Percentiles rank a stretch among this genome's conserved stretches.
Conservation (phyloP, 1,140 invertebrate species). For the Danaus plexippus region DNA sequence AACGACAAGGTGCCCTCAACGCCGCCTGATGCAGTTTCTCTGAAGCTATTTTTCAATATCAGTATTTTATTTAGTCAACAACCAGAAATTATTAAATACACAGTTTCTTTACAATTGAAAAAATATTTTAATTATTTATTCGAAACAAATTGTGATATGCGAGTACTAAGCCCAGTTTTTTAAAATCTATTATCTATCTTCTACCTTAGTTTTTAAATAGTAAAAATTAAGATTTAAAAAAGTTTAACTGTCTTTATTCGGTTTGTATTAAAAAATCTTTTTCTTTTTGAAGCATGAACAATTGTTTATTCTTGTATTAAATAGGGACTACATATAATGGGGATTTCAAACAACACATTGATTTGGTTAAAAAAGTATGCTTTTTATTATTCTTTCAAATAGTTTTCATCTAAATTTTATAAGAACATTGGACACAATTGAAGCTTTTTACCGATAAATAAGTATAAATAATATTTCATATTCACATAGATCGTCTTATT, state of each 20-base stretch:
- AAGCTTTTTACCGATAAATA: conserved; percentile 73
- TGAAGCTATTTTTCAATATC: too few species aligned
- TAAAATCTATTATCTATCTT: not conserved
- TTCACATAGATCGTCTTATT: conserved; percentile 70
- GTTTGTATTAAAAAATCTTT: conserved; percentile 1
- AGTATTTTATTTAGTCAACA: too few species aligned
- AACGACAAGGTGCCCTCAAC: too few species aligned
- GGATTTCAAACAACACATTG: conserved; percentile 43
- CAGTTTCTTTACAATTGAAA: too few species aligned
- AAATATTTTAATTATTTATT: too few species aligned
- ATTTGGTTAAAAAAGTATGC: conserved; percentile 72
- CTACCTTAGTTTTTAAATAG: not conserved
- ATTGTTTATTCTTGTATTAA: conserved; percentile 7
- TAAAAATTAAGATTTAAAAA: too few species aligned
- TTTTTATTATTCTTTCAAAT: conserved; percentile 71
- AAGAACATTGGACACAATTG: conserved; percentile 72
- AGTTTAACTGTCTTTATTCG: too few species aligned
- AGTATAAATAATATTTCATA: conserved; percentile 71
- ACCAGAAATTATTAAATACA: too few species aligned
- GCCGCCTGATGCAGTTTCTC: too few species aligned
- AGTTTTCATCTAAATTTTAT: conserved; percentile 72
- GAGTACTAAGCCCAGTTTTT: too few species aligned
- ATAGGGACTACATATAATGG: conserved; percentile 3
- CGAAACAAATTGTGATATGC: too few species aligned
- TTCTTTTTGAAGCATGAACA: conserved; percentile 2